Evolutionary conservation across 2,888 invertebrate genomes (phyloP), one percentile per base, ranked within the genome.

Genomic region (Diarsia rubi): DNA sequence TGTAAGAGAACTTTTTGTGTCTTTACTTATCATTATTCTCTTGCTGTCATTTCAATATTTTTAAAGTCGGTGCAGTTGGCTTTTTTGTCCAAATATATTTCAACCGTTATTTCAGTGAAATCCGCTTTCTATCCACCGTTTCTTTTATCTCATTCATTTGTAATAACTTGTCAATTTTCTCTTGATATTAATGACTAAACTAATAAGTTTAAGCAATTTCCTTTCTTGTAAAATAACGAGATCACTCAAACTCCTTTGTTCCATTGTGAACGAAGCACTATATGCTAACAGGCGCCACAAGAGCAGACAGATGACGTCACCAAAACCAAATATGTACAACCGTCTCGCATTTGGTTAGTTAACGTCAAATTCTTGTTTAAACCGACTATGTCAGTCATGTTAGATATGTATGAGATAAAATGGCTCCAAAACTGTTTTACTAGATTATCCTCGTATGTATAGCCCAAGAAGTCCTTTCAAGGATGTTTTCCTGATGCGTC

Each of bases 271-370:
- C 31, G 37, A 16, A 21, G 42, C 42, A 24, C 21, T 37, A 21
- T 21, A 49, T 59, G 12, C 16, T 24, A 37, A n/a, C 16, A 59
- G 31, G 24, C 59, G 49, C 59, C 21, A 14, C 8, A 59, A 24
- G 1, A 16, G 6, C 12, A 59, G 42, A 64, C 63, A 21, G 37
- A 54, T 81, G 81, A 81, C 75, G 54, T 37, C 31, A 66, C 2
- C 31, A 52, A 65, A 64, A 65, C 31, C 14, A 54, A 69, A 65
- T 65, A 75, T 75, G 64, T 64, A 54, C 76, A 65, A 65, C 9
- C 12, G 42, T 54, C 19, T 68, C 9, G 11, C 8, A 16, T 42
- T 64, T 68, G 42, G 9, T 19, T 45, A 11, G 27, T 47, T 45
- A 44, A 31, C 21, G n/a, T 37, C 14, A 52, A 42, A 24, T 49